Conservation (phyloP, 2,797 vertebrate genomes). For the Sebastes kiyomatsui region DNA sequence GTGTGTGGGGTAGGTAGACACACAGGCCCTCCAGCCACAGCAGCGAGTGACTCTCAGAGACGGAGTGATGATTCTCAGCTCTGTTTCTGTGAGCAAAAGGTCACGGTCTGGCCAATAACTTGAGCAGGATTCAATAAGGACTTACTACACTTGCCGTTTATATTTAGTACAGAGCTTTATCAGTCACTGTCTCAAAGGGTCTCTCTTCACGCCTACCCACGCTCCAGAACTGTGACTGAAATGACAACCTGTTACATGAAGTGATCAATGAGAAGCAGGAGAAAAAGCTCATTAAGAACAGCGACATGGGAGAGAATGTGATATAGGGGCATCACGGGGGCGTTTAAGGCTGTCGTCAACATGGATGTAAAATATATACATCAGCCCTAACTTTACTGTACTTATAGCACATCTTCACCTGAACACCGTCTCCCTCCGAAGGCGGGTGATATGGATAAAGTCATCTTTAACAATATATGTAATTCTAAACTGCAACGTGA, state of each 20-base stretch:
- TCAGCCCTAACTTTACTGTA: not conserved
- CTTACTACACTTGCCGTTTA: not conserved
- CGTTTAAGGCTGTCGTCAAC: not conserved
- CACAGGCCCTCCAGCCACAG: not conserved
- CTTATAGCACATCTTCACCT: not conserved
- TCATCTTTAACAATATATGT: not conserved
- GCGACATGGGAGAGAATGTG: not conserved
- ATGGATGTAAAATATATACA: not conserved
- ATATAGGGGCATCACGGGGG: too few relatives aligned
- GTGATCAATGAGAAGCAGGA: conserved; percentile 7
- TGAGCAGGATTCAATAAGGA: not conserved
- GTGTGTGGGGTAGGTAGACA: not conserved
- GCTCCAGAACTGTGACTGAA: not conserved
- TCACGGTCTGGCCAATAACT: not conserved
- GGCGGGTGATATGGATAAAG: not conserved
- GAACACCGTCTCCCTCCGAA: not conserved
- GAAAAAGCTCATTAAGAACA: not conserved
- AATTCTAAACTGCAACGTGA: not conserved
- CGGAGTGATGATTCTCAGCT: not conserved
- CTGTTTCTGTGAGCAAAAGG: conserved; percentile 1
- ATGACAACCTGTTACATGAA: not conserved
- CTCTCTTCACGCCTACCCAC: not conserved
- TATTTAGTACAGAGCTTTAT: not conserved
- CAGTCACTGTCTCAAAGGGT: conserved; percentile 1
- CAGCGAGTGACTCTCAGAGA: not conserved